Percentiles rank a stretch among this genome's conserved stretches.
phyloP scores from a whole-genome alignment of 2,113 vertebrate genomes.

The Chelonoidis abingdonii region DNA sequence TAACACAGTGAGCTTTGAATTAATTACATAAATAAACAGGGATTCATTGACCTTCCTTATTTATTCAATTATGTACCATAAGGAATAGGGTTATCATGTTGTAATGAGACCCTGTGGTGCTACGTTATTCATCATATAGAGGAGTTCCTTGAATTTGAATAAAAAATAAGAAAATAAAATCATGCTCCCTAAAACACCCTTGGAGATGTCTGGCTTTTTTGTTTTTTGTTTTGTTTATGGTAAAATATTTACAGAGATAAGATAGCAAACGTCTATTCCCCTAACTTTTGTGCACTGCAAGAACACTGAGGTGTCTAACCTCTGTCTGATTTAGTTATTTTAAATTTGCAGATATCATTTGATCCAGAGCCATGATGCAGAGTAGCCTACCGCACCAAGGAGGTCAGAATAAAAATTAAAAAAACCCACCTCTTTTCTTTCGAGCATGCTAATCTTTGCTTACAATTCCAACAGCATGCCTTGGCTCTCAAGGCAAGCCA shows the following conservation, averaged over 20 bases:
- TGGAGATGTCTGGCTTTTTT: background rate
- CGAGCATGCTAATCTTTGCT: background rate
- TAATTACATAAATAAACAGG: conserved; percentile 23
- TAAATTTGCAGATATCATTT: background rate
- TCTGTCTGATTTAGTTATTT: background rate
- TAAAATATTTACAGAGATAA: background rate
- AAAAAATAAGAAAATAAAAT: background rate
- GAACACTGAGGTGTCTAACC: background rate
- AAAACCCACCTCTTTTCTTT: background rate
- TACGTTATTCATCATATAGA: background rate
- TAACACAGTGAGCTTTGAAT: conserved; percentile 2
- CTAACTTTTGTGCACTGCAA: background rate
- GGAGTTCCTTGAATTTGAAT: conserved; percentile 16
- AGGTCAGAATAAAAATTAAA: background rate
- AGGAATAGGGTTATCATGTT: conserved; percentile 21
- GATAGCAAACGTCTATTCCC: background rate
- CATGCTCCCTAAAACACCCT: background rate
- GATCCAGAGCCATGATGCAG: background rate
- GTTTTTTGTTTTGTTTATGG: rapidly evolving
- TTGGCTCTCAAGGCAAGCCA: background rate
- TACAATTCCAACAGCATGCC: background rate
- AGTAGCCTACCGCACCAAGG: background rate
- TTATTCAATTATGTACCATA: conserved; percentile 1
- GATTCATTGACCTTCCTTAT: conserved; percentile 9
- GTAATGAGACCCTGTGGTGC: conserved; percentile 17